Evolutionary conservation across 2,888 invertebrate genomes (phyloP), one percentile per base, ranked within the genome.

Genomic region (Platyscelio sp.): DNA sequence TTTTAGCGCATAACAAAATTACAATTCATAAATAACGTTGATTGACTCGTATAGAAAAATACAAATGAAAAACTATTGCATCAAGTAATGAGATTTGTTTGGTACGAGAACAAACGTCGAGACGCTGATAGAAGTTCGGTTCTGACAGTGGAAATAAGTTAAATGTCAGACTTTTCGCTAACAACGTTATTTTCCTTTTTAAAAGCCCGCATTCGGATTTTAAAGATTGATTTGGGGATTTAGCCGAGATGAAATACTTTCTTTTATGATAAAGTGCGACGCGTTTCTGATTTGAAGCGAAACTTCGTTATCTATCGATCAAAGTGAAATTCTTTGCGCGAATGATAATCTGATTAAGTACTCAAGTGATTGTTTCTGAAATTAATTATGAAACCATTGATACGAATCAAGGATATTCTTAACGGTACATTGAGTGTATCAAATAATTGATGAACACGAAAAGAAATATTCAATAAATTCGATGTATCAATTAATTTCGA

Each of bases 71-170:
- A 68, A 54, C 54, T 70, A 70, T 70, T 61, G 60, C 76, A 40
- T 22, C 60, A 20, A 38, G 24, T 76, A 68, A 76, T 76, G 68
- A 76, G 76, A 76, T 76, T 76, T 76, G 63, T 63, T 58, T 49
- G 46, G 33, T 20, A 46, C 46, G 43, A 33, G 58, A 76, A 46
- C 56, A 56, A 54, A 46, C 56, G 60, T 68, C 58, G 26, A 46
- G 49, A 60, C 54, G 58, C 43, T 70, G 70, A 77, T 70, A 40
- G 77, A 70, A 70, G 77, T 67, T 67, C 61, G 60, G 61, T 70
- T 78, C 77, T 68, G 68, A 77, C 77, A 68, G 68, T 51, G 46
- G 68, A 63, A 78, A 71, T 71, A 33, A 63, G 63, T 71, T 78
- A 56, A 78, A 78, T 71, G 58, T 74, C 63, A 63, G 63, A 63